Base-by-base conservation (phyloP, 2,113 vertebrate genomes). In the Protobothrops flavoviridis region DNA sequence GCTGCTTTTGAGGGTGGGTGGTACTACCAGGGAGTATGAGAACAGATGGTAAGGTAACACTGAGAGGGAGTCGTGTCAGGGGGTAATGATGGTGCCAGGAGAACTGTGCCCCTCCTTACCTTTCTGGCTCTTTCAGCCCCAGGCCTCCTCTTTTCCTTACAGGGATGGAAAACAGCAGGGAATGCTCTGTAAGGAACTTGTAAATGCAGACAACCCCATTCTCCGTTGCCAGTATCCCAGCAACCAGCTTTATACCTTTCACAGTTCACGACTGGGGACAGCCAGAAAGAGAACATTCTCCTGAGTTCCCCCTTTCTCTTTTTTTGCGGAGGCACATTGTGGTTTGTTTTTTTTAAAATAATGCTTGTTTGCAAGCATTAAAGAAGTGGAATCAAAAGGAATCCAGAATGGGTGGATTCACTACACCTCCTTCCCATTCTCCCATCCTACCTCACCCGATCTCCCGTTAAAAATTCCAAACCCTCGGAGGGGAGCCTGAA, bases 171-270 rank as follows among this genome's bases (percentile, higher is more conserved):
- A 96, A 85, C 94, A 92, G 92, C 4, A 0, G 93, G 95, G 92
- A 94, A 74, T 1, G 74, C 93, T 74, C 90, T 95, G 94, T 94
- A 93, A 90, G 93, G 93, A 94, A 91, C 23, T 12, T 11, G 55
- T 93, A 5, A 53, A 94, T 88, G 90, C 93, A 94, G 93, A 96
- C 94, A 95, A 95, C 89, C 94, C 92, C 43, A 3, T 61, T 93
- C 0, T 0, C 57, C 0, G 0, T 8, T 15, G 7, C 92, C 50
- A 9, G 3, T 92, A 10, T 91, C 91, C 93, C 29, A 0, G 94
- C 92, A 90, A 69, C 90, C 89, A 87, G 87, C 55, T 94, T 26
- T 92, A 33, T 90, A 92, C 86, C 90, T 86, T 95, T 81, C 86
- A 50, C 56, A 21, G 92, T 91, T 93, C 92, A 85, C 0, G 0